Evolutionary conservation across 1,140 invertebrate species (phyloP), one percentile per base, ranked within the genome.

Genomic region (Drosophila pandora): DNA sequence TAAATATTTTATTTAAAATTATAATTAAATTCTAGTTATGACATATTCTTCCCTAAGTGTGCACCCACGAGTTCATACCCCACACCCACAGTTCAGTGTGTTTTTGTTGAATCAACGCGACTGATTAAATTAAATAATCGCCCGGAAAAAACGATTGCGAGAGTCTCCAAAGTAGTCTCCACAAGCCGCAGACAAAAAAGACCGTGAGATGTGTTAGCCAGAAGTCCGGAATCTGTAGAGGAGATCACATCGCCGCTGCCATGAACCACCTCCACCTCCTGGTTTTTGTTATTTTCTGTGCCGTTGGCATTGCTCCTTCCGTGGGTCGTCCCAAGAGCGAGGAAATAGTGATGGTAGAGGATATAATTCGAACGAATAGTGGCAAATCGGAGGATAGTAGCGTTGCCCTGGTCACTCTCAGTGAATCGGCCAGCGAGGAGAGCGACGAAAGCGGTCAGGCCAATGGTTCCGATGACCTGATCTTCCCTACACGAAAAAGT

Each of bases 91-190:
- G 6, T 37, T 3, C 4, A 43, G 25, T n/a, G 52, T 55, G 50
- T 43, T 59, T 21, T 47, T 32, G 60, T 65, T 56, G 54, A 74
- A 63, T 62, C 41, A 43, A 43, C 41, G 69, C 43, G 22, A 34
- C 12, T 76, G 65, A 63, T 64, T 87, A 65, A 87, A 87, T 87
- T 87, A 87, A 88, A 88, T 88, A 87, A 87, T 76, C 78, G 71
- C 52, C 56, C 47, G 60, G 17, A 55, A 48, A 64, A 22, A 53
- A 52, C 23, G 54, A 64, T 64, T 55, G 45, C 12, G 8, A 28
- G 12, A 67, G 52, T 67, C 72, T 60, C 48, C 71, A 68, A 59
- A 55, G 62, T 73, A 55, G 62, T 73, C 72, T 60, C n/a, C 77
- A 73, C n/a, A 64, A 21, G 9, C n/a, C 17, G 49, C 50, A 55